phyloP scores from a whole-genome alignment of 2,797 vertebrate species.

The Distichodus sexfasciatus region DNA sequence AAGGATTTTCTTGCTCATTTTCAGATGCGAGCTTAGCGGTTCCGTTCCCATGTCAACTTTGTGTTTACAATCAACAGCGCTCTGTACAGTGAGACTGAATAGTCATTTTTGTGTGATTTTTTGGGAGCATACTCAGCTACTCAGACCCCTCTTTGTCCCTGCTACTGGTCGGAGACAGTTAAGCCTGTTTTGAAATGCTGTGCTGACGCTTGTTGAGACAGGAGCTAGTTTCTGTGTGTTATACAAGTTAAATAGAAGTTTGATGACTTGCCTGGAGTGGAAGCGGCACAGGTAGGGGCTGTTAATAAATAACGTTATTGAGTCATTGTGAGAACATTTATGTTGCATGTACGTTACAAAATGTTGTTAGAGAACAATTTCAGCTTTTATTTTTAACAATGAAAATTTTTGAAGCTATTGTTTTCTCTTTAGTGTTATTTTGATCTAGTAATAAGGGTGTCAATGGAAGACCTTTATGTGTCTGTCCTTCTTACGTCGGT shows the following conservation, averaged over 20 bases:
- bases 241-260: neutral
- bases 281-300: too few relatives aligned
- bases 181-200: neutral
- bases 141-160: neutral
- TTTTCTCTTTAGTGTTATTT: too few relatives aligned
- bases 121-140: neutral
- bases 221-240: neutral
- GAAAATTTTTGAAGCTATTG: too few relatives aligned
- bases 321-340: too few relatives aligned
- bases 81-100: neutral
- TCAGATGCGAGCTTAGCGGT: neutral
- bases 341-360: too few relatives aligned
- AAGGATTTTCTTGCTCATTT: neutral
- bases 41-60: conserved; percentile 59
- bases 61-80: conserved; percentile 49
- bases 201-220: neutral
- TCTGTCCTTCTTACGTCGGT: too few relatives aligned
- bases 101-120: neutral
- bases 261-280: too few relatives aligned
- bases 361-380: too few relatives aligned
- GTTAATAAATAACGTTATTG: too few relatives aligned
- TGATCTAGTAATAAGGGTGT: too few relatives aligned
- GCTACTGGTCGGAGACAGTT: neutral
- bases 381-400: too few relatives aligned
- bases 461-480: too few relatives aligned